Conservation (phyloP, 2,113 vertebrate species). For the Engraulis encrasicolus region DNA sequence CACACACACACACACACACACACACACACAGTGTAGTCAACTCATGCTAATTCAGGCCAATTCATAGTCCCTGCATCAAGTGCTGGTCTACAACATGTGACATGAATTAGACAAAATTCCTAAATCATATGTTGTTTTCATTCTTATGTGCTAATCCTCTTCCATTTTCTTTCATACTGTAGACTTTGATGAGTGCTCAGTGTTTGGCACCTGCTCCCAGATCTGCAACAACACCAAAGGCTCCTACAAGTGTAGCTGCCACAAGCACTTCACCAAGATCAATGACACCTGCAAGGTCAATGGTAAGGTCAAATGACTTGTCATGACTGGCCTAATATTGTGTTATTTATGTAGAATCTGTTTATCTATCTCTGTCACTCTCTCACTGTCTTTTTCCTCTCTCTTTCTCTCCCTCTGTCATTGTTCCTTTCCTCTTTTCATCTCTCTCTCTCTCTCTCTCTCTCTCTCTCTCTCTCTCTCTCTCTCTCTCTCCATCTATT, state of each 20-base stretch:
- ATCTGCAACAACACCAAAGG: conserved; percentile 98
- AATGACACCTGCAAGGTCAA: conserved; percentile 93
- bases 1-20: background rate
- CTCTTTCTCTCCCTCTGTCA: too few relatives aligned
- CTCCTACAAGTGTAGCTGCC: conserved; percentile 89
- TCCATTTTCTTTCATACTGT: conserved; percentile 33
- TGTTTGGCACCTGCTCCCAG: conserved; percentile 90
- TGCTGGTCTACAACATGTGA: too few relatives aligned
- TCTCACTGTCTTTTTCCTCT: background rate
- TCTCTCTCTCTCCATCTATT: too few relatives aligned
- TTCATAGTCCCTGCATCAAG: too few relatives aligned
- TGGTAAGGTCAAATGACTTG: conserved; percentile 72
- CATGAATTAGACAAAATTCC: too few relatives aligned
- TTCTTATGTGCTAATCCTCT: background rate
- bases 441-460: conserved; percentile 1
- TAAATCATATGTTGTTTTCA: too few relatives aligned
- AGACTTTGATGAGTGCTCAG: conserved; percentile 93
- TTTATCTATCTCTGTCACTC: background rate
- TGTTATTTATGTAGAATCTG: background rate
- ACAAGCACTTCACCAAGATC: conserved; percentile 90
- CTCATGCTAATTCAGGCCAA: too few relatives aligned
- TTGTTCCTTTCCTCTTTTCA: background rate
- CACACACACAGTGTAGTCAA: background rate
- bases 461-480: background rate
- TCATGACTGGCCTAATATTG: background rate